Percentiles rank a stretch among this genome's conserved stretches.
phyloP scores from a whole-genome alignment of 2,797 vertebrate genomes.

The Lacerta viridis region DNA sequence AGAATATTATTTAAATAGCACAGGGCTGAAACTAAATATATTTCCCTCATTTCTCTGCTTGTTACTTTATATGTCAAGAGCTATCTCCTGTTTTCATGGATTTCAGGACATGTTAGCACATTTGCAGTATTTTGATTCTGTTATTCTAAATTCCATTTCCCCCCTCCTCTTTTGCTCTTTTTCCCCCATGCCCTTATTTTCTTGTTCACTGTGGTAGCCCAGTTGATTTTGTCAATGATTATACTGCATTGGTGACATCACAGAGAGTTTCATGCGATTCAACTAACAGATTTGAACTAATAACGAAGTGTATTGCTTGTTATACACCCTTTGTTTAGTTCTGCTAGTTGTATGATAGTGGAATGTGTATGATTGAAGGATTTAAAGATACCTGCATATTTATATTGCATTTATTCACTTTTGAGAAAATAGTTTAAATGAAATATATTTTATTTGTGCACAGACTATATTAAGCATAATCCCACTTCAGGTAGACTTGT shows the following conservation, averaged over 20 bases:
- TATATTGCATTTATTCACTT: slow-evolving; percentile 12
- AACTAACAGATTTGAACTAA: too few species aligned
- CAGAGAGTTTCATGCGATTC: not conserved
- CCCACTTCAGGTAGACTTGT: slow-evolving; percentile 34
- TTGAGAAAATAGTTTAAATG: slow-evolving; percentile 31
- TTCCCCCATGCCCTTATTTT: not conserved
- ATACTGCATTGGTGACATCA: not conserved
- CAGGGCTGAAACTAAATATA: not conserved
- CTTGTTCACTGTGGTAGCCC: not conserved
- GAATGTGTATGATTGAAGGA: slow-evolving; percentile 15
- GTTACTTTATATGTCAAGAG: not conserved
- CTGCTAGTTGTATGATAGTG: not conserved
- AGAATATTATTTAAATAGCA: slow-evolving; percentile 37
- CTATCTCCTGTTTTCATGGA: not conserved
- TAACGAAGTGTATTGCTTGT: slow-evolving; percentile 33
- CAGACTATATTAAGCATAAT: slow-evolving; percentile 24
- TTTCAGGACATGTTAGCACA: not conserved
- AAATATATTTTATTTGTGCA: not conserved
- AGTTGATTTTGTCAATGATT: not conserved
- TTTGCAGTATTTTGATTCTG: not conserved
- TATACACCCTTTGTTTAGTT: slow-evolving; percentile 21
- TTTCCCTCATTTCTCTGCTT: not conserved
- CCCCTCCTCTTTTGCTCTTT: not conserved
- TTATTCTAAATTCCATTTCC: not conserved
- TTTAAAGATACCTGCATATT: not conserved